A percentile compares a stretch with the other conserved stretches of the same genome.
Conservation (phyloP, 2,888 invertebrate genomes). For the Cephonodes hylas region DNA sequence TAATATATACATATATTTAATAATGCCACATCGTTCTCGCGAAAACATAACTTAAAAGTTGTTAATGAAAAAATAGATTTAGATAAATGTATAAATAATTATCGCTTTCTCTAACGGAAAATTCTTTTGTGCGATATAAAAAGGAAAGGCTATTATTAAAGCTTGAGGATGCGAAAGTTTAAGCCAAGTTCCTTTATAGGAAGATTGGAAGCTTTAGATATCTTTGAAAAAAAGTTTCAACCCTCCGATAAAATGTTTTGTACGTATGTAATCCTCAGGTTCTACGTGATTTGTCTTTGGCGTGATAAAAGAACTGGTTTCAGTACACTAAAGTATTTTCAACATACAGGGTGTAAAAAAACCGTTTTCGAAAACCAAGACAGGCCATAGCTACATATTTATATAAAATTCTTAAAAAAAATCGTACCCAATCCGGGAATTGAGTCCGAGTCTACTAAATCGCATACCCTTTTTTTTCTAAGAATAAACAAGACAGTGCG, state of each 20-base stretch:
- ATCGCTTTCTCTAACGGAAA: constrained; percentile 13
- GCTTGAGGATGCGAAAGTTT: constrained; percentile 59
- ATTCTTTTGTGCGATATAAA: constrained; percentile 28
- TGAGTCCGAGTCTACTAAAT: too few species aligned
- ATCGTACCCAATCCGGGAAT: too few species aligned
- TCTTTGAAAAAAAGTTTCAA: constrained; percentile 60
- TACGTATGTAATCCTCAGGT: constrained; percentile 66
- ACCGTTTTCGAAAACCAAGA: too few species aligned
- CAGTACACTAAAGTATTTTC: constrained; percentile 39
- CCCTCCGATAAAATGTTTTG: constrained; percentile 68
- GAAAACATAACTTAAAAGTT: too few species aligned
- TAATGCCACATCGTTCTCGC: too few species aligned
- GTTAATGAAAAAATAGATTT: not conserved
- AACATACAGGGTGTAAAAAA: not conserved
- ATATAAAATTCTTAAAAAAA: too few species aligned
- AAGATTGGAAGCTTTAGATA: constrained; percentile 65
- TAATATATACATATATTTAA: too few species aligned
- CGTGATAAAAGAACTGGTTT: constrained; percentile 51
- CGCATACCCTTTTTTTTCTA: too few species aligned
- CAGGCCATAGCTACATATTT: too few species aligned
- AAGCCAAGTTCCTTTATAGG: constrained; percentile 57
- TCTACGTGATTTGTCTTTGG: constrained; percentile 66
- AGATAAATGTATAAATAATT: not conserved
- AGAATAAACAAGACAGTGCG: too few species aligned
- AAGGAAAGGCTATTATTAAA: constrained; percentile 38